These are phyloP conservation scores for Lithodes maja DNA, from an alignment of 2,888 invertebrate genomes.

Conservation along the genomic window DNA sequence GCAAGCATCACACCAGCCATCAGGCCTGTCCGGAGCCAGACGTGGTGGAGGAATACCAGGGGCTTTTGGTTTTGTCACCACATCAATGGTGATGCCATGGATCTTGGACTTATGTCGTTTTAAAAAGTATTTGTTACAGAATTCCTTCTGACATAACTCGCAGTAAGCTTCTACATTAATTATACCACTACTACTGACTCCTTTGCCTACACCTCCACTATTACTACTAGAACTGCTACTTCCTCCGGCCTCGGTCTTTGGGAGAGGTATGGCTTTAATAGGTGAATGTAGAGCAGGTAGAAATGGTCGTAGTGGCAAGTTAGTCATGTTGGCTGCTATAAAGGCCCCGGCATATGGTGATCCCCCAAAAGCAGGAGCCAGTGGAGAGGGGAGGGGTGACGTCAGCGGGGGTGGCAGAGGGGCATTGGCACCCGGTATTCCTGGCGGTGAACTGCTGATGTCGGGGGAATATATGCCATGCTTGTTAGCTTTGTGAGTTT, in stretches of 20 bases:
- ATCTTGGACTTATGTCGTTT: slow-evolving; percentile 68
- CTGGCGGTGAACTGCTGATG: slow-evolving; percentile 65
- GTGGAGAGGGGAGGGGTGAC: slow-evolving; percentile 56
- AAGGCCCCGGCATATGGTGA: slow-evolving; percentile 71
- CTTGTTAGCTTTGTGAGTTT: slow-evolving; percentile 98
- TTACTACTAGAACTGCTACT: slow-evolving; percentile 28
- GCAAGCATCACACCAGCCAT: slow-evolving; percentile 67
- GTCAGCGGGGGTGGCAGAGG: slow-evolving; percentile 57
- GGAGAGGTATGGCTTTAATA: slow-evolving; percentile 32
- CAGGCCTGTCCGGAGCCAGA: slow-evolving; percentile 61
- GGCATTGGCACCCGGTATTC: slow-evolving; percentile 41
- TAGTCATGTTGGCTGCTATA: slow-evolving; percentile 72
- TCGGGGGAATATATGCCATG: slow-evolving; percentile 88
- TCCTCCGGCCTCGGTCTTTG: slow-evolving; percentile 12
- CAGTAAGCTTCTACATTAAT: slow-evolving; percentile 69
- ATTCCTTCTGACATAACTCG: slow-evolving; percentile 70
- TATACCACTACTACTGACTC: slow-evolving; percentile 38
- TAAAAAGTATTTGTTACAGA: slow-evolving; percentile 69
- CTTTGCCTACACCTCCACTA: slow-evolving; percentile 46
- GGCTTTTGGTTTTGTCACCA: slow-evolving; percentile 63
- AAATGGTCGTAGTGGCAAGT: slow-evolving; percentile 66
- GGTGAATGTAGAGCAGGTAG: slow-evolving; percentile 69
- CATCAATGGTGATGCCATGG: slow-evolving; percentile 67
- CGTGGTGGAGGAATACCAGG: slow-evolving; percentile 42
- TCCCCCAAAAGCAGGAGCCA: slow-evolving; percentile 56